Conservation (phyloP, 2,113 vertebrate species). For the Phoenicopterus ruber region DNA sequence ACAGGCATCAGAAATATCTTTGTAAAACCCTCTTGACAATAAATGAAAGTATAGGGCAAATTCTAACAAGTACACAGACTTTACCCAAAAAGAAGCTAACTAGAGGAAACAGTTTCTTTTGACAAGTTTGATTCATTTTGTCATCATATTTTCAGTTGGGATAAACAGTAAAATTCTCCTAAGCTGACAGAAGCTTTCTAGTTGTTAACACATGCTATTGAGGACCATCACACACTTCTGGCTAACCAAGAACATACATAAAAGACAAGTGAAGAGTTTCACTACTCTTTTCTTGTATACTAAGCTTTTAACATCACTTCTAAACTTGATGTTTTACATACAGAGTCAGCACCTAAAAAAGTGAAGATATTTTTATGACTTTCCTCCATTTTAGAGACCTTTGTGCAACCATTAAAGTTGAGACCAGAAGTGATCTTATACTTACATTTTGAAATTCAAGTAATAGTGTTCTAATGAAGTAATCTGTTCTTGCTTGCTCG, state of each 20-base stretch:
- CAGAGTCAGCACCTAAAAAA: not conserved
- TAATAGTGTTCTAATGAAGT: constrained; percentile 87
- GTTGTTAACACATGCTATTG: not conserved
- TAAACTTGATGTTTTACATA: not conserved
- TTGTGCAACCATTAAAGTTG: not conserved
- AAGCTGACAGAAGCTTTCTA: not conserved
- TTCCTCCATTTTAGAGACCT: not conserved
- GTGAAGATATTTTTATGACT: not conserved
- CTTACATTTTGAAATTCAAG: constrained; percentile 93
- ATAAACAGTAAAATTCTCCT: not conserved
- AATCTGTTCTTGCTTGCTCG: constrained; percentile 91
- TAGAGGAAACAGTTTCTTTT: not conserved
- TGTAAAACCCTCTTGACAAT: not conserved
- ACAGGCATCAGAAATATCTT: not conserved
- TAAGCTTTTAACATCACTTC: not conserved
- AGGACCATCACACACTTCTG: not conserved
- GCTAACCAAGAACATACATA: not conserved
- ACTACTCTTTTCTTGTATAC: not conserved
- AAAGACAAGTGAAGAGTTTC: not conserved
- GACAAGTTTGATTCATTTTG: not conserved
- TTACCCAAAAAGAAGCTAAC: not conserved
- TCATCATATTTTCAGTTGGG: not conserved
- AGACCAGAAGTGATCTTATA: constrained; percentile 1
- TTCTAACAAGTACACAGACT: not conserved
- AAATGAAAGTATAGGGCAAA: not conserved